Conservation (phyloP, 1,140 invertebrate genomes). For the Drosophila tropicalis region DNA sequence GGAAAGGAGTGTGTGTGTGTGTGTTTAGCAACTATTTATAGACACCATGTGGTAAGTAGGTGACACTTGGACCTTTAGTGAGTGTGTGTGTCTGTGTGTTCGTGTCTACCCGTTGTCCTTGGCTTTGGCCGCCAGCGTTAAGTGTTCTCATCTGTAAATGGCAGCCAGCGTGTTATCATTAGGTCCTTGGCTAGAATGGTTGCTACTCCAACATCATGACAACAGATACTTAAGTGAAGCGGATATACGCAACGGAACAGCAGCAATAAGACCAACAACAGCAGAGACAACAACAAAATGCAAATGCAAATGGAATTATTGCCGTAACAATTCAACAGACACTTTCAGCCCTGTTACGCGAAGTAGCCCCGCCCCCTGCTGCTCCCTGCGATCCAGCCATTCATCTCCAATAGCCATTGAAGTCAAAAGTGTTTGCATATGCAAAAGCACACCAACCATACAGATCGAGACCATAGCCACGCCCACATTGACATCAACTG, state of each 20-base stretch:
- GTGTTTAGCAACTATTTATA: conserved; percentile 57
- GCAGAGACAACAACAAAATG: conserved; percentile 54
- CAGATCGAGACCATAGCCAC: conserved; percentile 30
- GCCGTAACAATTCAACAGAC: conserved; percentile 40
- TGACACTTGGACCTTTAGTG: not conserved
- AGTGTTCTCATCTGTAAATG: conserved; percentile 61
- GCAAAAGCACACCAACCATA: conserved; percentile 54
- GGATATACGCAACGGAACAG: conserved; percentile 47
- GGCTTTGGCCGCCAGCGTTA: conserved; percentile 21
- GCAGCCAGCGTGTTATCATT: conserved; percentile 73
- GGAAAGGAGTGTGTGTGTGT: not conserved
- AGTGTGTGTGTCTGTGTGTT: not conserved
- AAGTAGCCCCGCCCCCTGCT: no score
- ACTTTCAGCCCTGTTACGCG: not conserved
- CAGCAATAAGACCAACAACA: conserved; percentile 29
- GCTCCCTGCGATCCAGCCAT: not conserved
- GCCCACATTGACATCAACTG: conserved; percentile 35
- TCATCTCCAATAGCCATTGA: conserved; percentile 29
- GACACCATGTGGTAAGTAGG: conserved; percentile 26
- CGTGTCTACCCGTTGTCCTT: conserved; percentile 25
- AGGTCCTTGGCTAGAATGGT: conserved; percentile 48
- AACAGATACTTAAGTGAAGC: conserved; percentile 70
- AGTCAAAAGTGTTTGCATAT: conserved; percentile 74
- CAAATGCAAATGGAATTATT: conserved; percentile 77
- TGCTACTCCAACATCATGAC: conserved; percentile 41